Base-by-base conservation (phyloP, 2,113 vertebrate species). In the Gallinago paraguaiae region DNA sequence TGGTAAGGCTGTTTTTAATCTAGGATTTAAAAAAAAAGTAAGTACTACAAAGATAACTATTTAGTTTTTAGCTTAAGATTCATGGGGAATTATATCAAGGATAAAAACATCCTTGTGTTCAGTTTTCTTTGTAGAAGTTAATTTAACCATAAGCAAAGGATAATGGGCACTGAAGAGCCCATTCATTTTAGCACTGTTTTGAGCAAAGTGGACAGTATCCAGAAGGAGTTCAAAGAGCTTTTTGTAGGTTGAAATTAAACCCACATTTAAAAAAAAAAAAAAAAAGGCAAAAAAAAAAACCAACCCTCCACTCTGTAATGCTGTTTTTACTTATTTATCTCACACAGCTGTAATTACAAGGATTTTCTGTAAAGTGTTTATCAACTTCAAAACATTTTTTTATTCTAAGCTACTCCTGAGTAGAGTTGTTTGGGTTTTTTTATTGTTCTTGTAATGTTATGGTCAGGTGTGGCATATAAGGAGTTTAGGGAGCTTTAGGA, bases 341-440 rank as follows among this genome's bases (percentile, higher is more conserved):
- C n/a, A 80, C 95, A 93, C 91, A 98, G 93, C 94, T 97, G 92
- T 96, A 72, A 46, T 90, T 92, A 94, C 51, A 89, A 95, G 69
- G 48, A 80, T 20, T 82, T 95, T 80, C 75, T 94, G 54, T 95
- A 64, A 53, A 89, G 95, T 91, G 74, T 88, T 93, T 95, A 84
- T 77, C 48, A 50, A 87, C 57, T 92, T 82, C 30, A 96, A 88
- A 98, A 95, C 95, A 43, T 92, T 96, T 95, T 72, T 96, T 95
- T 76, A 56, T 64, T 95, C 24, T 35, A 82, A 95, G 41, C 39
- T 90, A 2, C 48, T 75, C 39, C 20, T 43, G 53, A 64, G 56
- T 39, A 54, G 50, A 59, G 11, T 56, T 88, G 45, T 9, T 19
- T n/a, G n/a, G n/a, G n/a, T 65, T 69, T 81, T 61, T 39, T 23